These are phyloP conservation scores for Hassar affinis DNA, from an alignment of 2,113 vertebrate species.

Conservation along the genomic window DNA sequence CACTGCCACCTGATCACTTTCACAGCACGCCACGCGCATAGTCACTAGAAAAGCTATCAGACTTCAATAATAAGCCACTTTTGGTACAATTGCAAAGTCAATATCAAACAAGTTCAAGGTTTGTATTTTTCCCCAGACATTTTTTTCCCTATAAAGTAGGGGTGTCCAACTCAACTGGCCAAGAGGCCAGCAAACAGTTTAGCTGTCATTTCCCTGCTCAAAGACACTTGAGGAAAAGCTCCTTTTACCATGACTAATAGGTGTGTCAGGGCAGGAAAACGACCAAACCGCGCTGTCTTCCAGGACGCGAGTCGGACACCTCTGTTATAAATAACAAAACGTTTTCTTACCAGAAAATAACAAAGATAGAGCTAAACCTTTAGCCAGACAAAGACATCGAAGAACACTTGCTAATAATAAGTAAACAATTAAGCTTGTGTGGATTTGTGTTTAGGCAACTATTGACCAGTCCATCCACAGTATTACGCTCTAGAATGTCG, in stretches of 20 bases:
- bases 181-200: background rate
- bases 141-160: constrained; percentile 21
- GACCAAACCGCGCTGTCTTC: background rate
- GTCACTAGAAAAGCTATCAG: constrained; percentile 82
- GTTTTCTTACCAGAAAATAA: constrained; percentile 73
- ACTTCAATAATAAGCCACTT: constrained; percentile 97
- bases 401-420: constrained; percentile 84
- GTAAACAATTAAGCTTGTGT: constrained; percentile 85
- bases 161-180: background rate
- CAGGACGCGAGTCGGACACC: background rate
- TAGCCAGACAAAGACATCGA: constrained; percentile 83
- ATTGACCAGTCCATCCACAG: constrained; percentile 76
- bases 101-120: constrained; percentile 81
- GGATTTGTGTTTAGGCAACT: constrained; percentile 75
- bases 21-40: constrained; percentile 78
- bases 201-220: background rate
- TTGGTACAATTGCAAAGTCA: constrained; percentile 97
- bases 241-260: background rate
- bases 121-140: constrained; percentile 68
- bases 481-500: constrained; percentile 58
- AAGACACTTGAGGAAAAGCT: background rate
- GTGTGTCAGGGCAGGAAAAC: constrained; percentile 4
- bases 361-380: constrained; percentile 69
- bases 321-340: constrained; percentile 34
- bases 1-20: constrained; percentile 79